Evolutionary conservation across 2,113 vertebrate species (phyloP), one percentile per base, ranked within the genome.

Genomic region (Hemiprocne comata): DNA sequence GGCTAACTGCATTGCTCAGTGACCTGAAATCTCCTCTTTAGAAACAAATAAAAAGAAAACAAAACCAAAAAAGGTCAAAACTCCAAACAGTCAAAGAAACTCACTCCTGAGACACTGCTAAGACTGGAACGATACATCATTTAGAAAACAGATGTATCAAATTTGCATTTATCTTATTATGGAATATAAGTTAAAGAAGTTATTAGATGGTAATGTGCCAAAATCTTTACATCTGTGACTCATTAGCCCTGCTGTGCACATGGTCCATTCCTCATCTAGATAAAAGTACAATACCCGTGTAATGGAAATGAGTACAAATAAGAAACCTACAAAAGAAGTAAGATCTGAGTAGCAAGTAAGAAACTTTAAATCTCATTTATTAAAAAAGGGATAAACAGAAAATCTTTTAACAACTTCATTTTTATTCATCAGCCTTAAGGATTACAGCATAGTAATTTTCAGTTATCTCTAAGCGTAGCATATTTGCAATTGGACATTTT

Each of bases 161-260:
- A 96, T 97, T 97, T 97, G 87, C 87, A 91, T 96, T 97, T 96
- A 96, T 98, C 96, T 97, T 96, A 96, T 94, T 96, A 94, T 70
- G 85, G 95, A 94, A 97, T 97, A 95, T 92, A 97, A 97, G 61
- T 97, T 98, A 92, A 96, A 97, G 90, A 96, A 96, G 95, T 96
- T 97, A 97, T 97, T 97, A 96, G 92, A 96, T 80, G 96, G 96
- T 95, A 90, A 95, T 15, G 51, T 94, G 95, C 95, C 97, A 97
- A 94, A 93, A 90, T 95, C 93, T 94, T 97, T 95, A 97, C 97
- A 98, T 98, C 98, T 98, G 98, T 97, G 98, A 97, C 94, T 98
- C 98, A 98, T 98, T 98, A 98, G 96, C 67, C 94, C 95, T 88
- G 85, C 94, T 97, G 88, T 96, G 97, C 94, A 97, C 72, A 87